A percentile compares a stretch with the other conserved stretches of the same genome.
These are phyloP conservation scores for Cochlearius cochlearius DNA, from an alignment of 2,113 vertebrate species.

Conservation along the genomic window DNA sequence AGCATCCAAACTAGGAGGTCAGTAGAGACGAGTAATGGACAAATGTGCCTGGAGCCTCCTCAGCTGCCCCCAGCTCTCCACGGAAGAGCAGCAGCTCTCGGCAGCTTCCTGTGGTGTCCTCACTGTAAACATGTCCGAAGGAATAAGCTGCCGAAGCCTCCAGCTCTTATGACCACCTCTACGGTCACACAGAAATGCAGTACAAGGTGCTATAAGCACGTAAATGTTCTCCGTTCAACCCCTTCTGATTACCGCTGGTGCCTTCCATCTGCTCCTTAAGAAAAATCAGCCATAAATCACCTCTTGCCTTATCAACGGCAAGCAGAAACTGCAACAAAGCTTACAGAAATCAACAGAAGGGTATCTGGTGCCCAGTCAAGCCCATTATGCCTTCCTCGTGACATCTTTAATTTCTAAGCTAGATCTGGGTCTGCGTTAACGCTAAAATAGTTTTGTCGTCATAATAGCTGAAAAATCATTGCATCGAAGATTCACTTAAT, in stretches of 20 bases:
- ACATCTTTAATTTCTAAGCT: not conserved
- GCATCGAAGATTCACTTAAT: not conserved
- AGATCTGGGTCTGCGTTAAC: not conserved
- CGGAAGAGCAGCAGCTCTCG: not conserved
- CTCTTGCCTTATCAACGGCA: not conserved
- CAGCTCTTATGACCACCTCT: not conserved
- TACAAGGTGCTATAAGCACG: not conserved
- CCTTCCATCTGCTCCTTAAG: not conserved
- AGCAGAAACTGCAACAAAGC: not conserved
- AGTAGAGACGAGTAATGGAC: not conserved
- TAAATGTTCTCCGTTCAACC: not conserved
- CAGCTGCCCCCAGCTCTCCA: not conserved
- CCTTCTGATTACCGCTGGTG: accelerated
- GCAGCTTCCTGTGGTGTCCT: not conserved
- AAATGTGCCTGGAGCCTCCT: not conserved
- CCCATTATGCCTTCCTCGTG: not conserved
- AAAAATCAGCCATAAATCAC: not conserved
- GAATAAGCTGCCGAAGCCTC: not conserved
- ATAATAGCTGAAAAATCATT: not conserved
- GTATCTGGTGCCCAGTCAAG: not conserved
- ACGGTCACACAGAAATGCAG: not conserved
- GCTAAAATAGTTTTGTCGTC: not conserved
- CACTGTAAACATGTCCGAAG: not conserved
- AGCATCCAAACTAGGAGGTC: not conserved
- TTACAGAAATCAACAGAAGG: not conserved